Conservation (phyloP, 2,888 invertebrate genomes). For the Euclidia mi region DNA sequence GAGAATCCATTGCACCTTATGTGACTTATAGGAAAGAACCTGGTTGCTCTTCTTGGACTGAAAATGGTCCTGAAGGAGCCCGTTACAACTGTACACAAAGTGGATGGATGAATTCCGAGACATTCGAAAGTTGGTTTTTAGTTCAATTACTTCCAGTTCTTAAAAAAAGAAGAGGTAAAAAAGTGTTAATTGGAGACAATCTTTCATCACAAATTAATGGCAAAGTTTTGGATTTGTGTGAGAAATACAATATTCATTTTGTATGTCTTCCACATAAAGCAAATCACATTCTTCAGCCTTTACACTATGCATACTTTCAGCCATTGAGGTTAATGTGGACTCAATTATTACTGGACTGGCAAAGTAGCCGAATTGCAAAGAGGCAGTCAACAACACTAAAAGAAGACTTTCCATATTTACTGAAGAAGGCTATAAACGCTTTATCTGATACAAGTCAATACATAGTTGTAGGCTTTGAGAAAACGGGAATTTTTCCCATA, state of each 20-base stretch:
- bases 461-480: constrained; percentile 7
- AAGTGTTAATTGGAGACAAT: constrained; percentile 63
- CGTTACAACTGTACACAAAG: constrained; percentile 64
- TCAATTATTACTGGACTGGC: constrained; percentile 30
- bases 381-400: constrained; percentile 20
- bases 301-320: constrained; percentile 48
- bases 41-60: constrained; percentile 64
- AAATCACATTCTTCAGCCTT: constrained; percentile 38
- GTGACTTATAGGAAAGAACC: constrained; percentile 62
- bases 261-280: constrained; percentile 52
- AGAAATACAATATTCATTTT: constrained; percentile 55
- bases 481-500: constrained; percentile 10
- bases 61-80: constrained; percentile 62
- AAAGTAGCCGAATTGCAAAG: constrained; percentile 27
- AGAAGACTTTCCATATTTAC: constrained; percentile 16
- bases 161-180: constrained; percentile 48
- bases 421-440: constrained; percentile 9
- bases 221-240: constrained; percentile 54
- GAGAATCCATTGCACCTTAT: constrained; percentile 60
- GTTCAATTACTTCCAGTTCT: constrained; percentile 49
- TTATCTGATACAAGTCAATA: constrained; percentile 12
- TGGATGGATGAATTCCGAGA: constrained; percentile 52
- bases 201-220: constrained; percentile 50
- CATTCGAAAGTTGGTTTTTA: constrained; percentile 51
- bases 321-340: constrained; percentile 45